phyloP scores from a whole-genome alignment of 2,113 vertebrate species.

The Sprattus sprattus region DNA sequence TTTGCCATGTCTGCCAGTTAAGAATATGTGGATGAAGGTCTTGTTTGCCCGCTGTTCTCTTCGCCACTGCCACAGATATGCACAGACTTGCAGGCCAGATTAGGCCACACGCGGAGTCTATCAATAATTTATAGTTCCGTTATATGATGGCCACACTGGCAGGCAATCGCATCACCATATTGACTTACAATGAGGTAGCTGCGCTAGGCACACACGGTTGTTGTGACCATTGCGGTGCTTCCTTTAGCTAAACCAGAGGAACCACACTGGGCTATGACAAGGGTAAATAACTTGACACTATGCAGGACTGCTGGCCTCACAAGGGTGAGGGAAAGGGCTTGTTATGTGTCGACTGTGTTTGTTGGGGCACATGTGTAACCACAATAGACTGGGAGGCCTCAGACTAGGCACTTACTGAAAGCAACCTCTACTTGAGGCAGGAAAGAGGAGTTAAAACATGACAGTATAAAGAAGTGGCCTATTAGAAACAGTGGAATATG shows the following conservation, averaged over 20 bases:
- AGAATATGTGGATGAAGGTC: background rate
- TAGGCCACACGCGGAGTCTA: background rate
- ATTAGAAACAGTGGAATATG: background rate
- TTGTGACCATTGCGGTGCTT: background rate
- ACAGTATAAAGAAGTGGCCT: background rate
- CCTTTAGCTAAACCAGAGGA: background rate
- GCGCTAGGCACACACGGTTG: too few species aligned
- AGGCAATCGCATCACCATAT: background rate
- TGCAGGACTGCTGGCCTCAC: background rate
- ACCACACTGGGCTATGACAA: background rate
- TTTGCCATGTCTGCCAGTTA: background rate
- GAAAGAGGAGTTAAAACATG: too few species aligned
- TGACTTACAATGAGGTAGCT: background rate
- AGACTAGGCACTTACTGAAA: too few species aligned
- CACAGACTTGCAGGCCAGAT: background rate
- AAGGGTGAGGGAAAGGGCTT: background rate
- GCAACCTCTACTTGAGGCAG: too few species aligned
- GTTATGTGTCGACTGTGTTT: background rate
- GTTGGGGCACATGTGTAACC: background rate
- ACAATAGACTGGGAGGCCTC: too few species aligned
- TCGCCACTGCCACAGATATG: background rate
- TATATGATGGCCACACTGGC: background rate
- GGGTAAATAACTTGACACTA: background rate
- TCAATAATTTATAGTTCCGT: slow-evolving; percentile 1
- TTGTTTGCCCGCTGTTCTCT: background rate